phyloP scores from a whole-genome alignment of 2,113 vertebrate genomes.

The Daboia siamensis region DNA sequence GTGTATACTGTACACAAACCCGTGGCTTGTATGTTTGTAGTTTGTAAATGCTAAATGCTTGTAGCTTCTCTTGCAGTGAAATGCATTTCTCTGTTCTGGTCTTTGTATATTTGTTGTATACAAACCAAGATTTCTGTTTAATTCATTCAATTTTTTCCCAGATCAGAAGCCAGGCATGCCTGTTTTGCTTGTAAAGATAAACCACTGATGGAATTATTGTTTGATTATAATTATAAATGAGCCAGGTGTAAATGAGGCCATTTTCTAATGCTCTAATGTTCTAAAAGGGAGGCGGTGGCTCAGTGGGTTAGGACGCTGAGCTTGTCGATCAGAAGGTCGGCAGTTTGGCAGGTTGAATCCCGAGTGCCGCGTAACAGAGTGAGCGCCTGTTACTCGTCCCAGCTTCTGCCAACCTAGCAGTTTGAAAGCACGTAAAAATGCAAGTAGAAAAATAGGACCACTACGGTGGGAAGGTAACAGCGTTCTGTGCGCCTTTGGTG shows the following conservation, averaged over 20 bases:
- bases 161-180: neutral
- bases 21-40: neutral
- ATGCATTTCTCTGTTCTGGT: neutral
- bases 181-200: neutral
- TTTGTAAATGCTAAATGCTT: neutral
- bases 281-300: no score
- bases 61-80: neutral
- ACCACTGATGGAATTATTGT: neutral
- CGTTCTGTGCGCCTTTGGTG: no score
- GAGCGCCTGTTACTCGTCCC: no score
- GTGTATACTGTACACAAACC: neutral
- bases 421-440: no score
- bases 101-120: neutral
- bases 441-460: no score
- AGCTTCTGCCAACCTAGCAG: no score
- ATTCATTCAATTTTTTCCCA: neutral
- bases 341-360: no score
- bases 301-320: no score
- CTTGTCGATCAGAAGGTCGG: no score
- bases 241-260: neutral
- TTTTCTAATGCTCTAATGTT: neutral
- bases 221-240: neutral
- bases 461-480: no score
- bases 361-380: no score
- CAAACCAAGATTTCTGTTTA: neutral